Evolutionary conservation across 2,113 vertebrate genomes (phyloP), one percentile per base, ranked within the genome.

Genomic region (Porphyrio hochstetteri): DNA sequence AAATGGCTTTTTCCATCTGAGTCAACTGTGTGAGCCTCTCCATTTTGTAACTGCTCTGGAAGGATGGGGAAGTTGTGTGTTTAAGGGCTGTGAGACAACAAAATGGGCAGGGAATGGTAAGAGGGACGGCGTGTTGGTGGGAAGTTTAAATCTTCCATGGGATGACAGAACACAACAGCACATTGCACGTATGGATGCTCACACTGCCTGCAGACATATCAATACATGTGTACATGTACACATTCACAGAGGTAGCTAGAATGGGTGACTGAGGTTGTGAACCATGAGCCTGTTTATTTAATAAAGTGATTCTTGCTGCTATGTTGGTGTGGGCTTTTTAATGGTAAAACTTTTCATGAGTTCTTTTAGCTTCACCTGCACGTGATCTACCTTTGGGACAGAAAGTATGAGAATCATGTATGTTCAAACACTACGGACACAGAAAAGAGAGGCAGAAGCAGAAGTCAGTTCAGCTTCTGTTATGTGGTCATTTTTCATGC

Each of bases 21-120:
- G 67, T 8, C 17, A 7, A 19, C 11, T 3, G 0, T 16, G 61
- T 0, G 2, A 50, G 13, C 29, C n/a, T 55, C 38, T 53, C 0
- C 8, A 8, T 14, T 64, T 86, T 70, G 55, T 50, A 69, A 86
- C 46, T 42, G 36, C 52, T 53, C 27, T 71, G 50, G 21, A 46
- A 84, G 48, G 20, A 71, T 5, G 13, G 38, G 20, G 33, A 21
- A 76, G 7, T 17, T 75, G 11, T 3, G 0, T 64, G 52, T 75
- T 17, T 27, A 50, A 7, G 18, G 35, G 35, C 18, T 7, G 27
- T 28, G 14, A 68, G 17, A 59, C 21, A 64, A 7, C 11, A 80
- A 76, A 77, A 46, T 0, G 1, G 6, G 33, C 17, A 53, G 5
- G 16, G 17, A 67, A 19, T 0, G 0, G 5, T 61, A 36, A 57